Percentiles rank a stretch among this genome's conserved stretches.
Conservation (phyloP, 2,797 vertebrate genomes). For the Catostomus latipinnis region DNA sequence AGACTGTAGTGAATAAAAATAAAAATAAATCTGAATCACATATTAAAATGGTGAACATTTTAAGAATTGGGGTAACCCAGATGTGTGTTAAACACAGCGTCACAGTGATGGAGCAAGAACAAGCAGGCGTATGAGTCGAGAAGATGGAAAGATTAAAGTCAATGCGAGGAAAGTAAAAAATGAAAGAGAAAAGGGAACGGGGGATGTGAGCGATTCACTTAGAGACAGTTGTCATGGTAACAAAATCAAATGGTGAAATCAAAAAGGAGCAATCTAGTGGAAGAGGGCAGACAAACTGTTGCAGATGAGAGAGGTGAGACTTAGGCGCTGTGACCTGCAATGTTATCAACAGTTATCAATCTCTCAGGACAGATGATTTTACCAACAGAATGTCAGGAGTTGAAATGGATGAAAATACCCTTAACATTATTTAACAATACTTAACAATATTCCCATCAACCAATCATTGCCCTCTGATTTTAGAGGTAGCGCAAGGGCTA, state of each 20-base stretch:
- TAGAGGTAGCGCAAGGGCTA: no score
- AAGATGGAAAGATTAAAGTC: constrained; percentile 65
- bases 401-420: no score
- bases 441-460: no score
- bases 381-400: no score
- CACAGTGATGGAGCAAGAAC: constrained; percentile 6
- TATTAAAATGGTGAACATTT: constrained; percentile 39
- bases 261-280: constrained; percentile 69
- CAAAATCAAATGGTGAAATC: constrained; percentile 73
- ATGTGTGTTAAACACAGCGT: constrained; percentile 18
- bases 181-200: constrained; percentile 57
- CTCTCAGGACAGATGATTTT: no score
- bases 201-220: constrained; percentile 75
- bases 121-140: constrained; percentile 34
- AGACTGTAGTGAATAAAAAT: constrained; percentile 46
- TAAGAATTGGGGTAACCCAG: constrained; percentile 9
- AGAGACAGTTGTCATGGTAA: constrained; percentile 81
- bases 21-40: constrained; percentile 42
- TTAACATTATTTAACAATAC: no score
- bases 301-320: constrained; percentile 45
- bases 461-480: no score
- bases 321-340: constrained; percentile 6
- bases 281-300: constrained; percentile 60
- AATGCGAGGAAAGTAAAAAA: constrained; percentile 66
- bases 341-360: neutral